phyloP scores from a whole-genome alignment of 2,113 vertebrate species.

The Gavia stellata region DNA sequence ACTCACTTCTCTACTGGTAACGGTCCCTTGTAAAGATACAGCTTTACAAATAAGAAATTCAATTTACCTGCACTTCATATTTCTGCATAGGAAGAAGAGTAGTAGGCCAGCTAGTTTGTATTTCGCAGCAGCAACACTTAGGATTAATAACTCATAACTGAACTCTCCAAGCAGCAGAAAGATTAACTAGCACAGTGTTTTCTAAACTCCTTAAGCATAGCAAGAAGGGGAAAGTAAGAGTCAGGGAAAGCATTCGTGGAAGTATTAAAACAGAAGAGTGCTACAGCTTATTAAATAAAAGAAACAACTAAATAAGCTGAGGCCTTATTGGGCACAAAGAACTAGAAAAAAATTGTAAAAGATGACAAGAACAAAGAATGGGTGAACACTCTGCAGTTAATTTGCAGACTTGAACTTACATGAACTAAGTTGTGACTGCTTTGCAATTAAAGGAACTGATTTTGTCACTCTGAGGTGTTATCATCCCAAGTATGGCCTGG shows the following conservation, averaged over 20 bases:
- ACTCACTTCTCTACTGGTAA: neutral
- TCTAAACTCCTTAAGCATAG: neutral
- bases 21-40: neutral
- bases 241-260: neutral
- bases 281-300: neutral
- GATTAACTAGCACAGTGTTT: neutral
- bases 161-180: neutral
- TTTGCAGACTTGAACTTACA: neutral
- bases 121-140: neutral
- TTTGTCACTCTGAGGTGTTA: neutral
- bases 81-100: neutral
- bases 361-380: neutral
- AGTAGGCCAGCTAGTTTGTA: neutral
- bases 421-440: accelerated
- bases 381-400: neutral
- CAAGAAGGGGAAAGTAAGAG: neutral
- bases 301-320: neutral
- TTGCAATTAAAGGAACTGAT: neutral
- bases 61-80: neutral
- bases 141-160: neutral
- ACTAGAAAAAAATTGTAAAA: neutral
- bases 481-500: neutral
- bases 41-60: neutral
- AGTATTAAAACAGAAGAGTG: neutral
- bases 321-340: neutral